Evolutionary conservation across 2,888 invertebrate species (phyloP), one percentile per base, ranked within the genome.

Genomic region (Auanema freiburgensis): DNA sequence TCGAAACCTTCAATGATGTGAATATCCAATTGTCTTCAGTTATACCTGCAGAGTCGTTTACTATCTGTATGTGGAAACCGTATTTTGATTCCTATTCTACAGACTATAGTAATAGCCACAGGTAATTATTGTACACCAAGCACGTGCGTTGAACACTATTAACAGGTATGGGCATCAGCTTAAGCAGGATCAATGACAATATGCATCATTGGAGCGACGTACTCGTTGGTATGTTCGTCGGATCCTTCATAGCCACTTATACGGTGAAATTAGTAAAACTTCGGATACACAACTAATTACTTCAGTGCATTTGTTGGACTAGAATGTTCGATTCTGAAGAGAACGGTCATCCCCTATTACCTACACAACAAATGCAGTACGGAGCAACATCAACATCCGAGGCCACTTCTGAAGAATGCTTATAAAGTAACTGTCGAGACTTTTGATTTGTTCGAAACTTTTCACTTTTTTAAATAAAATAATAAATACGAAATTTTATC

Each of bases 201-300:
- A 95, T 95, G 84, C 96, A 96, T 85, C 95, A 96, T 84, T 94
- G 93, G 92, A 93, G 92, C 82, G 96, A 96, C 85, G 95, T 95
- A 2, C 86, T 95, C 23, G 89, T 89, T 59, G 96, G 96, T 0
- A 83, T 84, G 42, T 57, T 86, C 44, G 83, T 87, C 41, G 88
- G 87, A 11, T 66, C 81, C 8, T 53, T 83, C 41, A 79, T 85
- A 2, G 86, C 86, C 11, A 21, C 84, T 8, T 76, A 74, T 59
- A 67, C 71, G 24, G 76, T 76, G 24, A 61, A 51, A 54, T 46
- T 49, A 16, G 51, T 25, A 2, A 3, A 11, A 23, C n/a, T 10
- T 16, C 14, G 12, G 5, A 23, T 42, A 60, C 21, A 42, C 14
- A 8, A 18, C 33, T 21, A 10, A 16, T 21, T n/a, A 18, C 18